Percentiles rank a stretch among this genome's conserved stretches.
Conservation (phyloP, 2,888 invertebrate species). For the Marronus borbonicus region DNA sequence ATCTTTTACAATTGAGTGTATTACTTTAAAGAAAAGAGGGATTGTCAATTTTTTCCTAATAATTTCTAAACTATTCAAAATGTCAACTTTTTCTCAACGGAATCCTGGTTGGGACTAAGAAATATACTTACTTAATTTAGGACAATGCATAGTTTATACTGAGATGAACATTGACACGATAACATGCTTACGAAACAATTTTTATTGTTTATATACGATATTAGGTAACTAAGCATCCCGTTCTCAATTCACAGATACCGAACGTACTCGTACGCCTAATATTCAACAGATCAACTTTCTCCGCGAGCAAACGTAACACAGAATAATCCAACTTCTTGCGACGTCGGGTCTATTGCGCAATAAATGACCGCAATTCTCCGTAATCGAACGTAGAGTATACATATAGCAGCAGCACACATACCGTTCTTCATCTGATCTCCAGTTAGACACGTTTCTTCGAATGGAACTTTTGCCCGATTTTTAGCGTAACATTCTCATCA, state of each 20-base stretch:
- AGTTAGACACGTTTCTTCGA: conserved; percentile 19
- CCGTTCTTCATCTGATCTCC: conserved; percentile 9
- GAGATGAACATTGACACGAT: no score
- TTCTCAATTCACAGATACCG: neutral
- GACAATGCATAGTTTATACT: no score
- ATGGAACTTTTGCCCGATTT: neutral
- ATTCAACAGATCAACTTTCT: conserved; percentile 43
- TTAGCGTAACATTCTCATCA: conserved; percentile 14
- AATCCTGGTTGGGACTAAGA: no score
- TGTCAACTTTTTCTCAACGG: no score
- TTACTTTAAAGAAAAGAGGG: no score
- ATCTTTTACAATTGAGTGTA: no score
- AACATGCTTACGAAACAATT: no score
- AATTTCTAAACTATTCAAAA: no score
- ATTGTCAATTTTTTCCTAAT: no score
- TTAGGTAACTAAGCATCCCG: neutral
- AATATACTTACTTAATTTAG: no score
- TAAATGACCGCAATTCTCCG: conserved; percentile 35
- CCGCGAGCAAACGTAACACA: conserved; percentile 31
- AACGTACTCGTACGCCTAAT: conserved; percentile 18
- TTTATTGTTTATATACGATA: neutral
- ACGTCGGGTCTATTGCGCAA: conserved; percentile 19
- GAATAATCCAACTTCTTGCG: conserved; percentile 14
- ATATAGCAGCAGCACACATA: neutral
- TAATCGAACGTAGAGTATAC: conserved; percentile 5